Base-by-base conservation (phyloP, 1,140 invertebrate genomes). In the Hypsibius dujardini region DNA sequence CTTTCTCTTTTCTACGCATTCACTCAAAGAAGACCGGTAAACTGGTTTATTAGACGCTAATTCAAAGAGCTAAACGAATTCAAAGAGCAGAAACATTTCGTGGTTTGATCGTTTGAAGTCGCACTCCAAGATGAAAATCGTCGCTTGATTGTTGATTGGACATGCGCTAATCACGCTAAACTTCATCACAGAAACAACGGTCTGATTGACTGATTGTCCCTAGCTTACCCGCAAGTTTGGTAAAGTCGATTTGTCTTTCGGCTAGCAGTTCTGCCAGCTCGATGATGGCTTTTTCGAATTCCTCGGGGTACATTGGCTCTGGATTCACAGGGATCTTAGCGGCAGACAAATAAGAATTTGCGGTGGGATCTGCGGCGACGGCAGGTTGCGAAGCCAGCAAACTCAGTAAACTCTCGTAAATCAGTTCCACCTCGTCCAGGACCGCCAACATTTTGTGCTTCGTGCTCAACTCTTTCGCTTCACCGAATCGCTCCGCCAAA, bases 361-460 rank as follows among this genome's bases (percentile, higher is more conserved):
- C 12, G 42, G 12, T 67, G 12, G 62, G 62, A 67, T 67, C 62
- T 12, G 12, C 7, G 62, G 62, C 62, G 3, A 67, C 12, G 3
- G 42, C 42, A 45, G 12, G 12, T 42, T 67, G 62, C 62, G 62
- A 12, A 7, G 62, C 12, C 12, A 67, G 12, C 3, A 67, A 42
- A 42, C 3, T 45, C 3, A 67, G 12, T 12, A 67, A 67, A 7
- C 12, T 15, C 12, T 67, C 62, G 42, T 67, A 67, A 7, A 67
- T 67, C 42, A 42, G 12, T 42, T 67, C 62, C 62, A 67, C 62
- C 42, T 67, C 62, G 62, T 67, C 12, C 42, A 67, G 42, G 42
- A 67, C 62, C 3, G 12, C 12, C 12, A 15, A 15, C 62, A 67
- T 12, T 42, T 67, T 67, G 42, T 67, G 12, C 12, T 45, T 12